These are phyloP conservation scores for Thereuonema tuberculata DNA, from an alignment of 1,140 invertebrate species.

Conservation along the genomic window DNA sequence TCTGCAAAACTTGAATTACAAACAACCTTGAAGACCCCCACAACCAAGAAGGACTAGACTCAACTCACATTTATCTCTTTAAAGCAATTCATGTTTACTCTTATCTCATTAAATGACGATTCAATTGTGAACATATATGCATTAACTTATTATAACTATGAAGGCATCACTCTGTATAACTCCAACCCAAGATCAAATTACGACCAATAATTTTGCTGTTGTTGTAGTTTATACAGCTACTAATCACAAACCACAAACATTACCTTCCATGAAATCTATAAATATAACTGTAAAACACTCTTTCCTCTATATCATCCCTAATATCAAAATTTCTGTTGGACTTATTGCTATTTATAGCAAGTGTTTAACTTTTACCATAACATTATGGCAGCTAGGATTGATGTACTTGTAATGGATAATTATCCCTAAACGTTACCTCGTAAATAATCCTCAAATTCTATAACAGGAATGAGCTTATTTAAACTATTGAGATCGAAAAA, in stretches of 20 bases:
- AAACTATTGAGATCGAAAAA: conserved; percentile 82
- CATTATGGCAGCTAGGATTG: neutral
- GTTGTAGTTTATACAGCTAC: no score
- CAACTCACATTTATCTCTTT: neutral
- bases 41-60: no score
- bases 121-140: neutral
- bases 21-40: no score
- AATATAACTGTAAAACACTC: neutral
- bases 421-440: conserved; percentile 34
- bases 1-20: no score
- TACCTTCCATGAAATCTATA: neutral
- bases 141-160: neutral
- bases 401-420: neutral
- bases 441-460: conserved; percentile 75
- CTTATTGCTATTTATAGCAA: neutral
- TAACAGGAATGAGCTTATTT: conserved; percentile 60
- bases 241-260: neutral
- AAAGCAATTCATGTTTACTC: neutral
- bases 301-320: neutral
- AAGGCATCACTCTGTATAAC: no score
- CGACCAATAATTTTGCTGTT: no score
- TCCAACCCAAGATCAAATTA: no score
- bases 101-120: neutral
- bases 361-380: neutral
- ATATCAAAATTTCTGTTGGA: neutral